Conservation (phyloP, 2,797 vertebrate species). For the Chaetophractus vellerosus region DNA sequence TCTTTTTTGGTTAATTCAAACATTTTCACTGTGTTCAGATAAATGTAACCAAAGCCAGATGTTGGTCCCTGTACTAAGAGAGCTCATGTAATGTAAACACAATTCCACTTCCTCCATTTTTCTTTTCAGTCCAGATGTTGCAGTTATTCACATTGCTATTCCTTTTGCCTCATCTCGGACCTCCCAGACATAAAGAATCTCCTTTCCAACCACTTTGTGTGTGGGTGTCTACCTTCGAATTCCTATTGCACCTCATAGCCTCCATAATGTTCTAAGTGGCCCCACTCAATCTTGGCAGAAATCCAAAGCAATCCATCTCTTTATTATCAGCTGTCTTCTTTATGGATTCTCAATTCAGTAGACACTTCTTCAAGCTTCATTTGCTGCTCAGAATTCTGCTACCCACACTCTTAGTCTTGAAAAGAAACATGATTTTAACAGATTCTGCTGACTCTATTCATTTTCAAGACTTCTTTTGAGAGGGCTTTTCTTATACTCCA, state of each 20-base stretch:
- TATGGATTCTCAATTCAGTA: conserved; percentile 69
- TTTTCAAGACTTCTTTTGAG: conserved; percentile 66
- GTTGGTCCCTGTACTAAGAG: conserved; percentile 70
- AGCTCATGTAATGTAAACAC: conserved; percentile 80
- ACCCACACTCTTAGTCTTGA: conserved; percentile 26
- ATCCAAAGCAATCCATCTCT: conserved; percentile 55
- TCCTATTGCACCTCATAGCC: neutral
- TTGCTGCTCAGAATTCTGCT: conserved; percentile 67
- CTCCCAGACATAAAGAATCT: conserved; percentile 76
- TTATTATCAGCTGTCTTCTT: conserved; percentile 67
- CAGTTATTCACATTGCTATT: conserved; percentile 46
- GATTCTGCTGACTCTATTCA: conserved; percentile 56
- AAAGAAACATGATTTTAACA: conserved; percentile 66
- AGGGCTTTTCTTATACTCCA: neutral
- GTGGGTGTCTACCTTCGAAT: conserved; percentile 58
- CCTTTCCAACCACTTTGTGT: neutral
- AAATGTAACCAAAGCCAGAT: conserved; percentile 87
- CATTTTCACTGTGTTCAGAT: conserved; percentile 85
- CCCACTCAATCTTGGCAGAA: conserved; percentile 64
- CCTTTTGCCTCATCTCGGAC: conserved; percentile 68
- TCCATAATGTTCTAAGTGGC: neutral
- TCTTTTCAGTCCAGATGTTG: conserved; percentile 77
- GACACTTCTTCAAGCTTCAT: conserved; percentile 72
- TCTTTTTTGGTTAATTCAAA: conserved; percentile 86
- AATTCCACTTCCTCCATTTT: conserved; percentile 75